These are phyloP conservation scores for Lordiphosa mommai DNA, from an alignment of 1,140 invertebrate species.

Conservation along the genomic window DNA sequence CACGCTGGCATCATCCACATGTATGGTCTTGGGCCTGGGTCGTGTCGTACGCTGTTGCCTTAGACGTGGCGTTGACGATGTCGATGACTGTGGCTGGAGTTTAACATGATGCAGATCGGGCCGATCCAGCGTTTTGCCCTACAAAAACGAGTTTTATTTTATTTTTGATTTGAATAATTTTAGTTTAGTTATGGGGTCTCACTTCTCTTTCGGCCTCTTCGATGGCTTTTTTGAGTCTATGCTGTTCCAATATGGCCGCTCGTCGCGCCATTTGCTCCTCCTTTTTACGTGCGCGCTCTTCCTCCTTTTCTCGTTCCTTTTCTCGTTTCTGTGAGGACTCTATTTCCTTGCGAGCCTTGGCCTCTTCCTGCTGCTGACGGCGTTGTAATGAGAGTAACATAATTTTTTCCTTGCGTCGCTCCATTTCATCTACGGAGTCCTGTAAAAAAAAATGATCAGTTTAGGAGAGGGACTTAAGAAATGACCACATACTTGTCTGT, in stretches of 20 bases:
- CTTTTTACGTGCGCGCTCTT: slow-evolving; percentile 91
- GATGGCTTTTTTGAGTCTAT: slow-evolving; percentile 96
- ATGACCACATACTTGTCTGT: too few relatives aligned
- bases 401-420: slow-evolving; percentile 93
- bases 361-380: slow-evolving; percentile 93
- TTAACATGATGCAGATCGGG: slow-evolving; percentile 84
- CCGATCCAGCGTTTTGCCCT: slow-evolving; percentile 89
- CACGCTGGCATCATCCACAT: slow-evolving; percentile 89
- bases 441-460: not conserved
- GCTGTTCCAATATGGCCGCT: slow-evolving; percentile 94
- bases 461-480: too few relatives aligned
- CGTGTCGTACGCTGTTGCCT: slow-evolving; percentile 82
- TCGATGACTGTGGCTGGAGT: slow-evolving; percentile 58
- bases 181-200: slow-evolving; percentile 1
- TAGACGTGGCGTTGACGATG: slow-evolving; percentile 82
- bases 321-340: slow-evolving; percentile 89
- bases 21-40: slow-evolving; percentile 92
- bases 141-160: not conserved
- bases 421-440: slow-evolving; percentile 91
- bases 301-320: slow-evolving; percentile 90
- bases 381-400: slow-evolving; percentile 92
- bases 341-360: slow-evolving; percentile 90
- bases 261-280: slow-evolving; percentile 93
- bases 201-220: slow-evolving; percentile 95
- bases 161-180: not conserved